Evolutionary conservation across 2,888 invertebrate species (phyloP).

Genomic region (Escarpia spicata): DNA sequence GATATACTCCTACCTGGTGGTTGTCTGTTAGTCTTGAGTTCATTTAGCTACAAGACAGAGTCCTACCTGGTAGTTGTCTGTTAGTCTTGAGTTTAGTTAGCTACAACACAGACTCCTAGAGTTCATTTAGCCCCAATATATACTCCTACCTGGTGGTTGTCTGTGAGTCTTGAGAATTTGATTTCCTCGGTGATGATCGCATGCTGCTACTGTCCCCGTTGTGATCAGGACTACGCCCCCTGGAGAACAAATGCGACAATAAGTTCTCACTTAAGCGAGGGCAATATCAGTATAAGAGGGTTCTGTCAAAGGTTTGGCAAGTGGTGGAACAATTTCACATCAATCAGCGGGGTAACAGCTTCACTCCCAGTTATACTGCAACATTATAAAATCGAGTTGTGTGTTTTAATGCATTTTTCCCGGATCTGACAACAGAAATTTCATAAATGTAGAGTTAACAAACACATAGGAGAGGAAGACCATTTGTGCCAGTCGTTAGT

Average conservation of each 20-base stretch:
- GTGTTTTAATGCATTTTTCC: no score
- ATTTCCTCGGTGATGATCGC: conserved; percentile 1
- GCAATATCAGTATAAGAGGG: neutral
- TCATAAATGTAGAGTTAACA: no score
- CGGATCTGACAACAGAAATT: no score
- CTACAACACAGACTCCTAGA: no score
- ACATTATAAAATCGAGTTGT: no score
- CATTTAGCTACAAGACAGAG: no score
- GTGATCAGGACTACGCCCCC: neutral
- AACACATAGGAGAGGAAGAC: no score
- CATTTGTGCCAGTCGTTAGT: no score
- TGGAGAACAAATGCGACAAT: neutral
- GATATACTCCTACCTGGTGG: neutral
- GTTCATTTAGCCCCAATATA: neutral
- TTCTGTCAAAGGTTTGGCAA: neutral
- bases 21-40: neutral
- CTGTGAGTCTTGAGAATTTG: neutral
- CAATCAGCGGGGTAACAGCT: no score
- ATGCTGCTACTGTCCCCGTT: conserved; percentile 10
- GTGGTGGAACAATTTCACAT: neutral
- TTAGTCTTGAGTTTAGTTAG: no score
- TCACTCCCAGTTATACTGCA: no score
- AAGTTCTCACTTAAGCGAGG: neutral
- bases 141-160: neutral
- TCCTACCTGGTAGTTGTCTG: no score